Conservation (phyloP, 30 jellyfish, hydroid and myxozoan species). For the Aurelia aurita complex sp. Pacific region DNA sequence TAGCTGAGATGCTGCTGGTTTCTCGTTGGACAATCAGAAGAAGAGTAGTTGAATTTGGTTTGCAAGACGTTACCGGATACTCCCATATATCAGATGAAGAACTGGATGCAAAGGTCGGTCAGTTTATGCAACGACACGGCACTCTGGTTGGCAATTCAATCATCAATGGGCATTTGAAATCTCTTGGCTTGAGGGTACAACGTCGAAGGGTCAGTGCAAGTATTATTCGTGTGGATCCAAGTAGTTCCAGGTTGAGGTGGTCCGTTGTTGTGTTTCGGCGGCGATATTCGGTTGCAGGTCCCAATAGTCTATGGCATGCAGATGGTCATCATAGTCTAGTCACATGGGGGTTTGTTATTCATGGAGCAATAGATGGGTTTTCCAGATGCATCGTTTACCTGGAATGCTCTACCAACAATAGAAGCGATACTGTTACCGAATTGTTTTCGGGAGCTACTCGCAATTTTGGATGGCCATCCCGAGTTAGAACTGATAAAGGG, state of each 20-base stretch:
- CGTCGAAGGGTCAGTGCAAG: constrained; percentile 41
- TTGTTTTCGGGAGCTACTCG: constrained; percentile 29
- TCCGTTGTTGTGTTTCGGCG: constrained; percentile 51
- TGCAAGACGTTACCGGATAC: neutral
- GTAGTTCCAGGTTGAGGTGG: constrained; percentile 34
- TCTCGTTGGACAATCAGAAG: constrained; percentile 48
- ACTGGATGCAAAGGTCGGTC: constrained; percentile 28
- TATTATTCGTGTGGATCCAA: constrained; percentile 59
- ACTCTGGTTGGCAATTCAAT: constrained; percentile 28
- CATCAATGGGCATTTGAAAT: constrained; percentile 25
- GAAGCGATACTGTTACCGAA: constrained; percentile 44
- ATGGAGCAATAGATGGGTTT: constrained; percentile 79
- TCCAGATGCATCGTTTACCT: constrained; percentile 52
- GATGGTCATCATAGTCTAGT: constrained; percentile 74
- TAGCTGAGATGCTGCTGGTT: constrained; percentile 28
- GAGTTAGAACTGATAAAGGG: constrained; percentile 60
- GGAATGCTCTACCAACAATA: constrained; percentile 57
- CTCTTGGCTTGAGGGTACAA: constrained; percentile 51
- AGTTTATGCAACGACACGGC: constrained; percentile 34
- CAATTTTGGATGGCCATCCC: constrained; percentile 35
- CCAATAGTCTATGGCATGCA: constrained; percentile 58
- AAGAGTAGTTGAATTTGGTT: neutral
- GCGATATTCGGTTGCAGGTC: constrained; percentile 66
- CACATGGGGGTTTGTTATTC: constrained; percentile 71
- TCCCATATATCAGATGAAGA: constrained; percentile 46